phyloP scores from a whole-genome alignment of 2,797 vertebrate genomes.

The Epinephelus coioides region DNA sequence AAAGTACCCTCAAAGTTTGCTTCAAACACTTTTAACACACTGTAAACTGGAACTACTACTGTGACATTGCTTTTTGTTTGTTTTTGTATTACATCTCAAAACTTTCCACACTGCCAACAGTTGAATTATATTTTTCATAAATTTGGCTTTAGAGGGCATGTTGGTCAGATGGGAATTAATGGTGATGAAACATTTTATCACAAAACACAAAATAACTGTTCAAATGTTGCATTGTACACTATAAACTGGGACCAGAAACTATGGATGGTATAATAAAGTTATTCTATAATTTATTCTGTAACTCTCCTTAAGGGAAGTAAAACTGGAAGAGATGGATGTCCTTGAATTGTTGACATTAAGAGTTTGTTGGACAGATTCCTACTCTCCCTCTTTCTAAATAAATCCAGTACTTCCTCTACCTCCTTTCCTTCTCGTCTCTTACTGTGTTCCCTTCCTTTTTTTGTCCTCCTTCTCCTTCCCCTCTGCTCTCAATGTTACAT shows the following conservation, averaged over 20 bases:
- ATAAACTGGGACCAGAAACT: neutral
- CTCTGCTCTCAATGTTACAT: constrained; percentile 3
- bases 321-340: neutral
- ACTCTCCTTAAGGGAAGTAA: neutral
- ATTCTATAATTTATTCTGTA: neutral
- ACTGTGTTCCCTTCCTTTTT: neutral
- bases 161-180: neutral
- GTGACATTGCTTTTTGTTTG: neutral
- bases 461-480: neutral
- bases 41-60: neutral
- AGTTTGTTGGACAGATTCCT: neutral
- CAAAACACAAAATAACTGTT: neutral
- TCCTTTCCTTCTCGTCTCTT: neutral
- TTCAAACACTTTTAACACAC: neutral
- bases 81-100: neutral
- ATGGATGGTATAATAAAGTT: neutral
- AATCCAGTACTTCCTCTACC: neutral
- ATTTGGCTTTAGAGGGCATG: neutral
- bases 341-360: neutral
- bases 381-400: neutral
- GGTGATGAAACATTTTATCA: neutral
- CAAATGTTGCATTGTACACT: neutral
- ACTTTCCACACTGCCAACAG: neutral
- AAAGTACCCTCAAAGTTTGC: neutral
- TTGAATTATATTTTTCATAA: neutral